Base-by-base conservation (phyloP, 2,888 invertebrate genomes). In the Mechanitis messenoides region DNA sequence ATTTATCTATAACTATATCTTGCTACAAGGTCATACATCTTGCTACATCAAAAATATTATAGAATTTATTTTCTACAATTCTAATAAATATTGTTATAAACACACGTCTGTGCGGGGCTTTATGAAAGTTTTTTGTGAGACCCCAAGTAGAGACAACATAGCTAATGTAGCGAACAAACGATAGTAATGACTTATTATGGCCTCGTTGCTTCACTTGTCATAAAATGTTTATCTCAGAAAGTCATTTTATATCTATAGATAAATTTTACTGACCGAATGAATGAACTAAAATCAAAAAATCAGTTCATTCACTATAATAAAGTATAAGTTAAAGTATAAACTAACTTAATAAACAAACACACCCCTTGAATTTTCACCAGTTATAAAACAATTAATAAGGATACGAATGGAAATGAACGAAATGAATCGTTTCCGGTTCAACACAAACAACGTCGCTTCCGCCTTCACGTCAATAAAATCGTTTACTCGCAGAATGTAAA, bases 391-490 rank as follows among this genome's bases (percentile, higher is more conserved):
- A 58, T 46, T 47, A 45, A 45, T 28, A 11, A 56, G n/a, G 50
- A 9, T 56, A 9, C 47, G 50, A 47, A 59, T 63, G 47, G 59
- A 57, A 57, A 59, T 61, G 45, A 53, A 42, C 55, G 60, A 63
- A 57, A 66, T 61, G 59, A 61, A 61, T 66, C 53, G 59, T 57
- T 63, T 66, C 66, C 66, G 66, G 63, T 59, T 55, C 59, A 66
- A 56, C 55, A 61, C 66, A 66, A 63, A 63, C 66, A 66, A 59
- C 59, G 53, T 61, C 57, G 65, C 59, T 63, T 66, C 66, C 66
- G 66, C 45, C 61, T 33, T 46, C 54, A 57, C 58, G 61, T 63
- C 63, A 63, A 66, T 66, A 61, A 60, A 42, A 45, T 60, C 45
- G 59, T 50, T 31, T 50, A 50, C 50, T 50, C n/a, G 28, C 50